Percentiles rank a stretch among this genome's conserved stretches.
These are phyloP conservation scores for Idris sp. DNA, from an alignment of 1,140 invertebrate species.

Conservation along the genomic window DNA sequence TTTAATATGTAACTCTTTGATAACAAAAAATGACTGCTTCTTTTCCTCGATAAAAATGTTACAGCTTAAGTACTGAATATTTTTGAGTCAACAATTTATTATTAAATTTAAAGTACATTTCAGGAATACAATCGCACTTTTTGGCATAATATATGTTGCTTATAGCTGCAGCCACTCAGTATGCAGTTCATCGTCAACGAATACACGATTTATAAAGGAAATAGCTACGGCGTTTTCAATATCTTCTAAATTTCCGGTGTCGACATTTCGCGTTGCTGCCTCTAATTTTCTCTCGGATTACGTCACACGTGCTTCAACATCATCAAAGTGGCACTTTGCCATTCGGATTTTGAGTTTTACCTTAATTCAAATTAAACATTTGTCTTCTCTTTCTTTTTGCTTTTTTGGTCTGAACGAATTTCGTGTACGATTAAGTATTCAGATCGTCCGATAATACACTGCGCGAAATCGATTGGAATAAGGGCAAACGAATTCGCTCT, in stretches of 20 bases:
- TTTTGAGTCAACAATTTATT: too few species aligned
- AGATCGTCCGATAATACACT: constrained; percentile 46
- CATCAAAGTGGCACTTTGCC: background rate
- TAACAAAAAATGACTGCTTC: too few species aligned
- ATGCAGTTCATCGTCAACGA: constrained; percentile 60
- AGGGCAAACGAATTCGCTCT: constrained; percentile 48
- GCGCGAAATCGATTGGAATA: constrained; percentile 52
- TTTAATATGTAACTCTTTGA: too few species aligned
- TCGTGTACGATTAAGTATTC: constrained; percentile 39
- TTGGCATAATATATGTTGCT: constrained; percentile 48
- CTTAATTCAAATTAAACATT: background rate
- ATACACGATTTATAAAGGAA: constrained; percentile 66
- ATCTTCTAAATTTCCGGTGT: constrained; percentile 72
- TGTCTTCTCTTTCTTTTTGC: background rate
- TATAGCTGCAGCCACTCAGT: constrained; percentile 39
- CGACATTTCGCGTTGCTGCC: constrained; percentile 51
- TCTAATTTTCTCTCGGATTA: constrained; percentile 59
- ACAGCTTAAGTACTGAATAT: too few species aligned
- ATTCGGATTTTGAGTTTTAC: background rate
- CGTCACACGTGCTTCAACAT: constrained; percentile 57
- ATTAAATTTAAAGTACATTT: too few species aligned
- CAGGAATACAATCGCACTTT: constrained; percentile 32
- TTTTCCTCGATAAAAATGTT: too few species aligned
- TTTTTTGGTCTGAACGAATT: constrained; percentile 2
- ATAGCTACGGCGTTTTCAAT: constrained; percentile 69